These are phyloP conservation scores for Tridacna gigas DNA, from an alignment of 2,888 invertebrate species.

Conservation along the genomic window DNA sequence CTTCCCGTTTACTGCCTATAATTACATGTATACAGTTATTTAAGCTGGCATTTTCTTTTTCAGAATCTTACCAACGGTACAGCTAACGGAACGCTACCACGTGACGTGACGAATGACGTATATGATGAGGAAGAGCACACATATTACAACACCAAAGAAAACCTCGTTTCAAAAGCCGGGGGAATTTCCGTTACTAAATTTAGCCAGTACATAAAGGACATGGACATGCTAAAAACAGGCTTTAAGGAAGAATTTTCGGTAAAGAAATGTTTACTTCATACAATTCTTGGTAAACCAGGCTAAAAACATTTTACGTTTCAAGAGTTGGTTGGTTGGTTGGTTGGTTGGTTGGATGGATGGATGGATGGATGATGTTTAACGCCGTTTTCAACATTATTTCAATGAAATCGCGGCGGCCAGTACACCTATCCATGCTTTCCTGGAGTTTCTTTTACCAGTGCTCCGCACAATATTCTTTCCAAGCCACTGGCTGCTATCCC, in stretches of 20 bases:
- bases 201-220: constrained; percentile 60
- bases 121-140: constrained; percentile 46
- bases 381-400: too few relatives aligned
- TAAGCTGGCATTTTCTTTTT: not conserved
- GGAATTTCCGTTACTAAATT: constrained; percentile 63
- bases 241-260: constrained; percentile 67
- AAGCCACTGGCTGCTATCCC: too few relatives aligned
- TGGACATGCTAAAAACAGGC: constrained; percentile 56
- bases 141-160: constrained; percentile 59
- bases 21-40: too few relatives aligned
- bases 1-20: too few relatives aligned
- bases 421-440: too few relatives aligned
- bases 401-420: too few relatives aligned
- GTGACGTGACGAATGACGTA: constrained; percentile 6
- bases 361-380: too few relatives aligned
- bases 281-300: not conserved
- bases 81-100: constrained; percentile 1
- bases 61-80: constrained; percentile 7
- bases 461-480: too few relatives aligned
- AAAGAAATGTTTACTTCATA: constrained; percentile 1
- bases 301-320: not conserved
- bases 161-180: constrained; percentile 23
- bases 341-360: too few relatives aligned
- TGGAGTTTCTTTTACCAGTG: too few relatives aligned
- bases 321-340: too few relatives aligned